phyloP scores from a whole-genome alignment of 2,113 vertebrate species.

The Trachemys scripta region DNA sequence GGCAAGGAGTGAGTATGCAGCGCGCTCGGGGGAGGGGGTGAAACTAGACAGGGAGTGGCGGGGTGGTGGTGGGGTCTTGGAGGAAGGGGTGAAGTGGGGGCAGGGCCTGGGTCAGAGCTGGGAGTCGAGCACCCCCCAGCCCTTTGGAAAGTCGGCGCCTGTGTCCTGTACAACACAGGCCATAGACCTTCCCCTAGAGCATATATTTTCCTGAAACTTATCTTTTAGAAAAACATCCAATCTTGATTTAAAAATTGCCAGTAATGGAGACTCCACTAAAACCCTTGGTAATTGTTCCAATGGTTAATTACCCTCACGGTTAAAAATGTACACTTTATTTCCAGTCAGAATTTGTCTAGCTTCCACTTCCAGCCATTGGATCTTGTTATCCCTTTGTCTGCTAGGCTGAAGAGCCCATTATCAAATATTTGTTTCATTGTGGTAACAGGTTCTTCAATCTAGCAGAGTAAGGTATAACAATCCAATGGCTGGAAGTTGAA shows the following conservation, averaged over 20 bases:
- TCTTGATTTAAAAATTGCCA: background rate
- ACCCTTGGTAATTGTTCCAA: background rate
- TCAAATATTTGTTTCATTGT: background rate
- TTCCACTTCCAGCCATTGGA: background rate
- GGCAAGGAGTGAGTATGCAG: too few species aligned
- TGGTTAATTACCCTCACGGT: background rate
- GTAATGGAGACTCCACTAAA: background rate
- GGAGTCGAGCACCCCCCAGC: too few species aligned
- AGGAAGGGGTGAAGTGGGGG: too few species aligned
- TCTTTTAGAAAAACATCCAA: background rate
- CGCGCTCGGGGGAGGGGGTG: too few species aligned
- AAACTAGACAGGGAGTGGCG: too few species aligned
- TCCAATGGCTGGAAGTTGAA: background rate
- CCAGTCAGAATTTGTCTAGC: background rate
- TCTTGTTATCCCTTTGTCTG: background rate
- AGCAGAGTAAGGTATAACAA: background rate
- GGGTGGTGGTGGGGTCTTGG: too few species aligned
- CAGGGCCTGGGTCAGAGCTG: too few species aligned
- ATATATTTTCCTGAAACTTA: background rate
- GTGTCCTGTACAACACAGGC: background rate
- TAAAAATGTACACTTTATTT: background rate
- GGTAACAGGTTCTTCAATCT: background rate
- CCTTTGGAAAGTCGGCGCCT: too few species aligned
- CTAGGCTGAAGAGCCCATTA: background rate
- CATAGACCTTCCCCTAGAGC: background rate